Conservation (phyloP, 1,140 invertebrate genomes). For the Drosophila kikkawai region DNA sequence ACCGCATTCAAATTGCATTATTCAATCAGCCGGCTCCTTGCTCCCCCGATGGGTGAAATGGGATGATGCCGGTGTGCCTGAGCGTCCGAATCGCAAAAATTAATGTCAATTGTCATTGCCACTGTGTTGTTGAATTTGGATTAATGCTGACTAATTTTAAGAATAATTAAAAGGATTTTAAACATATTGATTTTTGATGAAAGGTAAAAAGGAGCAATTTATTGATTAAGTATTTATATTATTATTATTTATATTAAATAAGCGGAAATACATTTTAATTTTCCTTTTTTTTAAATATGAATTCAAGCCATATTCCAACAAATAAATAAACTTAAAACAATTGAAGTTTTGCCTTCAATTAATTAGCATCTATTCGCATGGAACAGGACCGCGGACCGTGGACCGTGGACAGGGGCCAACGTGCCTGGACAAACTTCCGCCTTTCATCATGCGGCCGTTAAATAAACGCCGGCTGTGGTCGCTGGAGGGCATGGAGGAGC, state of each 20-base stretch:
- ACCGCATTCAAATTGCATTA: conserved; percentile 77
- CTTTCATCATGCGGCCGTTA: conserved; percentile 54
- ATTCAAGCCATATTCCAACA: not conserved
- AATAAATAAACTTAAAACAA: conserved; percentile 19
- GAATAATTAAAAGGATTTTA: not conserved
- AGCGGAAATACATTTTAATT: too few species aligned
- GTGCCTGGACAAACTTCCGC: conserved; percentile 68
- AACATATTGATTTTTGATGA: not conserved
- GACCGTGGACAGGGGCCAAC: conserved; percentile 36
- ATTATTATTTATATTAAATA: not conserved
- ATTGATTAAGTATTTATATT: not conserved
- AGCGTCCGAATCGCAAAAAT: conserved; percentile 24
- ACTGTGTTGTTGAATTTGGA: conserved; percentile 52
- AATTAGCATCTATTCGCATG: conserved; percentile 67
- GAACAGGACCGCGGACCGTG: conserved; percentile 7
- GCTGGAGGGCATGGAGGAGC: conserved; percentile 5
- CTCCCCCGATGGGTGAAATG: conserved; percentile 15
- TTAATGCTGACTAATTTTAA: conserved; percentile 17
- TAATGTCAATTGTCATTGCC: conserved; percentile 39
- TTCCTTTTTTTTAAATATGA: not conserved
- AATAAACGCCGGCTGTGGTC: conserved; percentile 59
- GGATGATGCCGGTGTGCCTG: not conserved
- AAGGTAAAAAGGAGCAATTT: too few species aligned
- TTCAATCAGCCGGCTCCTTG: conserved; percentile 58
- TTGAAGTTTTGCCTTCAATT: conserved; percentile 61